phyloP scores from a whole-genome alignment of 2,113 vertebrate genomes.

The Toxotes jaculatrix region DNA sequence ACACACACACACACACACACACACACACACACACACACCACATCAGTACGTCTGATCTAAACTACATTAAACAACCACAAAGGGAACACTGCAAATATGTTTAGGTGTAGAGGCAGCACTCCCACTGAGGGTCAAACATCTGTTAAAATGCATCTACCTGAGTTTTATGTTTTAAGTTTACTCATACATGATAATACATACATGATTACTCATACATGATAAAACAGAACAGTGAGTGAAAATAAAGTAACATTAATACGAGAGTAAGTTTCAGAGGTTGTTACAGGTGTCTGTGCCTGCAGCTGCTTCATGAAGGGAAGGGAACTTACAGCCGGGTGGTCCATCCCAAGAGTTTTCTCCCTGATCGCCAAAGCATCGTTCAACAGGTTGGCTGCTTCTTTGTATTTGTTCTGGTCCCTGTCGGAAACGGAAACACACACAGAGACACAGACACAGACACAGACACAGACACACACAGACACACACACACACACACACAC shows the following conservation, averaged over 20 bases:
- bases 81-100: not conserved
- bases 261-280: not conserved
- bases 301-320: not conserved
- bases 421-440: not conserved
- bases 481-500: no score
- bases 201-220: not conserved
- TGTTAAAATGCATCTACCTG: not conserved
- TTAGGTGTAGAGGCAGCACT: not conserved
- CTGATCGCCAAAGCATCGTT: conserved; percentile 90
- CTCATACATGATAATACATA: not conserved
- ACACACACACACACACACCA: not conserved
- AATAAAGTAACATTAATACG: no score
- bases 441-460: no score
- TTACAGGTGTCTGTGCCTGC: not conserved
- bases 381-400: conserved; percentile 90
- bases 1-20: no score
- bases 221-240: not conserved
- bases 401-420: conserved; percentile 94
- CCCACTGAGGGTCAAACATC: not conserved
- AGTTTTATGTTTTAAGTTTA: not conserved
- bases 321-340: conserved; percentile 88
- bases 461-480: no score
- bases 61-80: not conserved
- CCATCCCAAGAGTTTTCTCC: conserved; percentile 88
- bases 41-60: not conserved